These are phyloP conservation scores for Tetramorium bicarinatum DNA, from an alignment of 2,888 invertebrate genomes.

Conservation along the genomic window DNA sequence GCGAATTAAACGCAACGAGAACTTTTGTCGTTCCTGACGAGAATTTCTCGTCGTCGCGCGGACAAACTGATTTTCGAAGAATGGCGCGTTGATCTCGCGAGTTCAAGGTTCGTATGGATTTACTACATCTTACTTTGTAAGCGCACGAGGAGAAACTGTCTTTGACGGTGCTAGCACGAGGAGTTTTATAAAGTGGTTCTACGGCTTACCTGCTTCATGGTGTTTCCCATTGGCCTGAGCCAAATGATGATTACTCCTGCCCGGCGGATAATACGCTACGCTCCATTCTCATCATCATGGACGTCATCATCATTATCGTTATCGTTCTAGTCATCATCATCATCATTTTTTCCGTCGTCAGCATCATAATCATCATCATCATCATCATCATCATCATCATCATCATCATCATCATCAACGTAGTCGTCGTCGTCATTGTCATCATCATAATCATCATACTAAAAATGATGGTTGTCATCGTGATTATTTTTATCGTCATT, in stretches of 20 bases:
- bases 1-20: neutral
- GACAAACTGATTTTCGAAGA: neutral
- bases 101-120: constrained; percentile 25
- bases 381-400: constrained; percentile 73
- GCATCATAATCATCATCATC: constrained; percentile 73
- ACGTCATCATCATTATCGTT: constrained; percentile 77
- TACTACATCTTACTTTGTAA: constrained; percentile 51
- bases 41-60: neutral
- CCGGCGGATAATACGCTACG: constrained; percentile 73
- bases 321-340: constrained; percentile 77
- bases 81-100: neutral
- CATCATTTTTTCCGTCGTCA: constrained; percentile 74
- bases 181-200: constrained; percentile 69
- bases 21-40: neutral
- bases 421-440: constrained; percentile 53
- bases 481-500: constrained; percentile 29
- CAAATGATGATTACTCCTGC: constrained; percentile 84
- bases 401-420: constrained; percentile 68
- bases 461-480: constrained; percentile 17
- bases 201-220: constrained; percentile 76
- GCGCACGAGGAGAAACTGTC: constrained; percentile 69
- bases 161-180: constrained; percentile 60
- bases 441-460: constrained; percentile 49
- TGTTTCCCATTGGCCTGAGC: constrained; percentile 82
- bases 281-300: constrained; percentile 78